phyloP scores from a whole-genome alignment of 2,113 vertebrate species.

The Solea senegalensis region DNA sequence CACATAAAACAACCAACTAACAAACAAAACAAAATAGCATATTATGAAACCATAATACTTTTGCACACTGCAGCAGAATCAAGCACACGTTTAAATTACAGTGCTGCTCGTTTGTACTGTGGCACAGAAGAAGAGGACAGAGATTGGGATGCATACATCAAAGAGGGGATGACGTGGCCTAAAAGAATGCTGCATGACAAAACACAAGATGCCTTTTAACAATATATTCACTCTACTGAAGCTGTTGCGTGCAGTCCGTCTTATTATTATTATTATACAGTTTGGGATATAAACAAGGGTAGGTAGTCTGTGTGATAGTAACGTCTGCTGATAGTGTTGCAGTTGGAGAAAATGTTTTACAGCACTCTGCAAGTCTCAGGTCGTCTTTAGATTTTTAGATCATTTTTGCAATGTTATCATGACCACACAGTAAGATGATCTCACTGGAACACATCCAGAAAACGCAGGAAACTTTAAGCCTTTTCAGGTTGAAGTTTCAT shows the following conservation, averaged over 20 bases:
- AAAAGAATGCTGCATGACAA: conserved; percentile 6
- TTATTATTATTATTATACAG: conserved; percentile 24
- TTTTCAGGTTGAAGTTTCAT: no score
- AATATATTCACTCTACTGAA: conserved; percentile 36
- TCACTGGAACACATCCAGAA: no score
- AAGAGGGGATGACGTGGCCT: conserved; percentile 26
- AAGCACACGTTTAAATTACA: conserved; percentile 50
- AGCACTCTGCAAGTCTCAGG: no score
- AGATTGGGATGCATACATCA: conserved; percentile 5
- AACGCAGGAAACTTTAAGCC: no score
- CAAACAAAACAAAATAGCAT: conserved; percentile 8
- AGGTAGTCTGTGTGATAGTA: conserved; percentile 28
- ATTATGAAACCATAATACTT: conserved; percentile 41
- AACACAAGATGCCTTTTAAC: conserved; percentile 34
- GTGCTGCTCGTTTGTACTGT: conserved; percentile 34
- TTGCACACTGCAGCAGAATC: conserved; percentile 44
- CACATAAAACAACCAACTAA: no score
- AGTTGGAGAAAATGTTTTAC: conserved; percentile 12
- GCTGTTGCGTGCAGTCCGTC: conserved; percentile 35
- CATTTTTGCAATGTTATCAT: no score
- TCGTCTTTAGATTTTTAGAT: no score
- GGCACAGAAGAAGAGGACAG: background rate
- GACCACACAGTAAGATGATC: no score
- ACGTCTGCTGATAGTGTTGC: conserved; percentile 31
- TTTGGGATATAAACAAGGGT: conserved; percentile 26